Percentiles rank a stretch among this genome's conserved stretches.
Evolutionary conservation across 2,888 invertebrate species (phyloP).

Genomic region (Drosophila phalerata): DNA sequence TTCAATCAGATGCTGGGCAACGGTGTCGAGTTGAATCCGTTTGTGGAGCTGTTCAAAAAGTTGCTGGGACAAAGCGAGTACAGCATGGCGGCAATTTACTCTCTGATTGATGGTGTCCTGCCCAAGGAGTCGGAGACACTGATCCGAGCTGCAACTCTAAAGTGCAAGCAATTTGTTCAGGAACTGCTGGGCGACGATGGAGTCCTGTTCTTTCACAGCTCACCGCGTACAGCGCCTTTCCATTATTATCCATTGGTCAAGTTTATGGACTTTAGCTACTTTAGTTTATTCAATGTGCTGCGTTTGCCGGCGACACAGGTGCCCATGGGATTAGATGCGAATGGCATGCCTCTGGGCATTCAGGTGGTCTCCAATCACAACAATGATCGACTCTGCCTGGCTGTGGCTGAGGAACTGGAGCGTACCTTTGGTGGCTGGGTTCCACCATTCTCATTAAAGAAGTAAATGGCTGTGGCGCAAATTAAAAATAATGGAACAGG

Average conservation of each 20-base stretch:
- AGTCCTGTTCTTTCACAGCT: constrained; percentile 93
- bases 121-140: constrained; percentile 89
- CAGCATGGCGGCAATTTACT: constrained; percentile 89
- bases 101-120: constrained; percentile 88
- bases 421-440: constrained; percentile 96
- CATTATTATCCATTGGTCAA: constrained; percentile 92
- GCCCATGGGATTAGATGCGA: constrained; percentile 93
- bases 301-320: constrained; percentile 91
- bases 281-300: constrained; percentile 93
- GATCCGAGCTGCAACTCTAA: constrained; percentile 88
- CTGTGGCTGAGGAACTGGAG: constrained; percentile 95
- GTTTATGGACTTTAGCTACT: constrained; percentile 94
- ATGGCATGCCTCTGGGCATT: constrained; percentile 94
- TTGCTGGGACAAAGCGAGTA: constrained; percentile 88
- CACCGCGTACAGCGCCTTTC: constrained; percentile 92
- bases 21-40: constrained; percentile 87
- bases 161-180: constrained; percentile 88
- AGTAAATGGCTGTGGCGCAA: constrained; percentile 29
- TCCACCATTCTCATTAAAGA: constrained; percentile 87
- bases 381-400: constrained; percentile 94
- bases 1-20: constrained; percentile 89
- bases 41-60: constrained; percentile 88
- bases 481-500: constrained; percentile 34
- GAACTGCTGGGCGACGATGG: constrained; percentile 91
- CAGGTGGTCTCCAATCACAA: constrained; percentile 94